Evolutionary conservation across 2,113 vertebrate species (phyloP), one percentile per base, ranked within the genome.

Genomic region (Sapayoa aenigma): DNA sequence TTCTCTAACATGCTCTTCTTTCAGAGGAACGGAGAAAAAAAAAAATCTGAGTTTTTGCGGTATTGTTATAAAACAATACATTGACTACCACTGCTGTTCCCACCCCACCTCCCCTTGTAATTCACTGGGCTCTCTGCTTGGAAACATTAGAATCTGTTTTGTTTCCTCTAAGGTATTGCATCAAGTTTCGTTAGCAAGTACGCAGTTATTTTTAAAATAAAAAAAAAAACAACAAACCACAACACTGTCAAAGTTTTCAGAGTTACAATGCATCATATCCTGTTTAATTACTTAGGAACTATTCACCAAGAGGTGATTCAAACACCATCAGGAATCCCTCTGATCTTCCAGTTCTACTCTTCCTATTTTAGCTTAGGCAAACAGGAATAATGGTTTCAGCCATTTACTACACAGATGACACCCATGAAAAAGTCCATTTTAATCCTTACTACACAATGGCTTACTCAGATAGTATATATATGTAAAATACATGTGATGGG

Each of bases 11-110:
- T 78, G 27, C 3, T 31, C 59, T 77, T 78, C 66, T 71, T 86
- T 84, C 46, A 77, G 30, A 88, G 8, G 27, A 76, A 90, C 2
- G 7, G 49, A 49, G 8, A 33, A 30, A 37, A 24, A 62, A 42
- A 50, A 42, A 42, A 53, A 39, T 23, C 24, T 8, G 50, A 53
- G 23, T n/a, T 78, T 84, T 17, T 23, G 8, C 13, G n/a, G 42
- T 35, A 94, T 89, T 94, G 93, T 92, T 94, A 84, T 72, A 79
- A 69, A 95, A 94, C 91, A 95, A 91, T 89, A 68, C 23, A 63
- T 24, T 78, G 76, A 35, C 81, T 76, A 80, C 56, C 50, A 84
- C 3, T 63, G 75, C 65, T 94, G 76, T 62, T 96, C 87, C 90
- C 76, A 89, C 69, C 37, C 68, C 50, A 88, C 83, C 65, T 81